Base-by-base conservation (phyloP, 30 jellyfish, hydroid and myxozoan species). In the Phacellophora camtschatica region DNA sequence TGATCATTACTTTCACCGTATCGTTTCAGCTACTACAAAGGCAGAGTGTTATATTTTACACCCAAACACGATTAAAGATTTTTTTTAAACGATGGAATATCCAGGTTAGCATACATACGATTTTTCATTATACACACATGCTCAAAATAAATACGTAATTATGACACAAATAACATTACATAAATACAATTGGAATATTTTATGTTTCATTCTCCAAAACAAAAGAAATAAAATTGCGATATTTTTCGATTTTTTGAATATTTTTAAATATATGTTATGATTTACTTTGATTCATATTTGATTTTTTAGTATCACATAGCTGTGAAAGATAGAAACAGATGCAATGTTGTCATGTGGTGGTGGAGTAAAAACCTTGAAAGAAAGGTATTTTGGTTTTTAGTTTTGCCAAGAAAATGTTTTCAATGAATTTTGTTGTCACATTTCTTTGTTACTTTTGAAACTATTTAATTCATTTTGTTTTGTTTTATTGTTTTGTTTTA, bases 261-360 rank as follows among this genome's bases (percentile, higher is more conserved):
- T n/a, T n/a, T n/a, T n/a, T n/a, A n/a, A n/a, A n/a, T n/a, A n/a
- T n/a, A n/a, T n/a, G n/a, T n/a, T n/a, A n/a, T n/a, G n/a, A n/a
- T n/a, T n/a, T n/a, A n/a, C n/a, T n/a, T n/a, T n/a, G n/a, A n/a
- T 16, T 13, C 20, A 2, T 46, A 28, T 46, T 46, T 28, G 20
- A 6, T 16, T 25, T 50, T 66, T 16, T 23, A 80, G 91, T 63
- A 62, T 49, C 15, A 53, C 29, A 27, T 18, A 28, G 19, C 91
- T 23, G 48, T 49, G 10, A 69, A 80, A 12, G 91, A 80, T 19
- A 34, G 80, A 49, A 80, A 80, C 57, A 65, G 91, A 23, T 34
- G 36, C 51, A 80, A 80, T 34, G 84, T 80, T 34, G 84, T 46
- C 35, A 20, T 80, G 54, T 80, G 91, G 91, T 80, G 81, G 84